Base-by-base conservation (phyloP, 2,888 invertebrate species). In the Tachystola acroxantha region DNA sequence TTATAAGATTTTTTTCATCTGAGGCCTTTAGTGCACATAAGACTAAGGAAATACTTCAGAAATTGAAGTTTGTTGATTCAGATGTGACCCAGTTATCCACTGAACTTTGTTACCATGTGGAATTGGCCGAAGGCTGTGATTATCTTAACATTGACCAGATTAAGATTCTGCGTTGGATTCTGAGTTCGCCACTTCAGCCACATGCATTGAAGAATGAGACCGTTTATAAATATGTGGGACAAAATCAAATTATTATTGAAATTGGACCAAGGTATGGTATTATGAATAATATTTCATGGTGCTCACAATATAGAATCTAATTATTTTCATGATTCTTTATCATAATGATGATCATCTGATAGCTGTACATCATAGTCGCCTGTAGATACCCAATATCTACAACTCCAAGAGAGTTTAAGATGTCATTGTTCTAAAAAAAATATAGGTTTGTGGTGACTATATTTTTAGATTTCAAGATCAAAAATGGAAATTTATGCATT, bases 81-180 rank as follows among this genome's bases (percentile, higher is more conserved):
- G 71, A 84, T 42, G 75, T 93, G n/a, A 65, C 53, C 26, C 62
- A 77, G 22, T 49, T 94, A 10, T 88, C 91, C 38, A 91, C 92
- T 4, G 96, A 96, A 79, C 82, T 91, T 45, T 96, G 96, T 78
- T 96, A 92, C 75, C 93, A 96, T 70, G 89, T 96, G 40, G 93
- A 94, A 69, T 73, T 89, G 13, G 67, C 58, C 11, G 80, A 86
- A 40, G 76, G 77, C 24, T 74, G 78, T 49, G 72, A 85, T 40
- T 69, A 73, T 46, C 74, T 94, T 26, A 88, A 82, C 26, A 71
- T 86, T 16, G 85, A 90, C 39, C 92, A 94, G 51, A 84, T 89
- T 22, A 79, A 89, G 42, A 88, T 91, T 39, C 63, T 96, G 35
- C 88, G 90, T 61, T 97, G 96, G 96, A 88, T 97, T 5, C 79